Base-by-base conservation (phyloP, 1,140 invertebrate genomes). In the Drosophila serrata region DNA sequence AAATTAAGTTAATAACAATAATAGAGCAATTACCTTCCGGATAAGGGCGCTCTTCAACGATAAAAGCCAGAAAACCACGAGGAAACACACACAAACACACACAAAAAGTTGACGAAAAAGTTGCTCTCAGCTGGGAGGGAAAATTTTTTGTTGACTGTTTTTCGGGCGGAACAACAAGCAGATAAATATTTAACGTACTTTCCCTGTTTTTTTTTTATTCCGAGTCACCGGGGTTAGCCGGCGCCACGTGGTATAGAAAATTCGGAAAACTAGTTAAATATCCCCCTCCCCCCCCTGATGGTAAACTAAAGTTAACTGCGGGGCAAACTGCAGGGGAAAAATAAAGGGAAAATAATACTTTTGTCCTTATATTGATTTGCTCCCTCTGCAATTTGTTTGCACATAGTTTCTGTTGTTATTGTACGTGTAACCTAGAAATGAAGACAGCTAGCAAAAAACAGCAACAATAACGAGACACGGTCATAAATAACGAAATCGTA, bases 401-500 rank as follows among this genome's bases (percentile, higher is more conserved):
- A 88, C 73, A 55, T 35, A 64, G 58, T 51, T 58, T 33, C 40
- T 59, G 45, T 73, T 82, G 60, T 80, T 81, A 48, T 63, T 57
- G 65, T 59, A 69, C 67, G 61, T 88, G 76, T 88, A 88, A 82
- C 84, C 84, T 56, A 87, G 84, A 87, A 79, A 86, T 85, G 67
- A 84, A 77, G 51, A 56, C 39, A 73, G 40, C 51, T 46, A 64
- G 53, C 61, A 77, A 56, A 56, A 55, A 57, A 40, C 46, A 73
- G 39, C 72, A 75, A 75, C 67, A 75, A 61, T 60, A 58, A 55
- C 31, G 42, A 70, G 75, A 70, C 82, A 74, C 70, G 65, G 49
- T 69, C 84, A 88, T 87, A 87, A 87, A 87, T 87, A 87, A 87
- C 76, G 68, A 76, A 82, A 87, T 81, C 49, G 81, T 82, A 70